A percentile compares a stretch with the other conserved stretches of the same genome.
Evolutionary conservation across 2,113 vertebrate genomes (phyloP).

Genomic region (Sturnira hondurensis): DNA sequence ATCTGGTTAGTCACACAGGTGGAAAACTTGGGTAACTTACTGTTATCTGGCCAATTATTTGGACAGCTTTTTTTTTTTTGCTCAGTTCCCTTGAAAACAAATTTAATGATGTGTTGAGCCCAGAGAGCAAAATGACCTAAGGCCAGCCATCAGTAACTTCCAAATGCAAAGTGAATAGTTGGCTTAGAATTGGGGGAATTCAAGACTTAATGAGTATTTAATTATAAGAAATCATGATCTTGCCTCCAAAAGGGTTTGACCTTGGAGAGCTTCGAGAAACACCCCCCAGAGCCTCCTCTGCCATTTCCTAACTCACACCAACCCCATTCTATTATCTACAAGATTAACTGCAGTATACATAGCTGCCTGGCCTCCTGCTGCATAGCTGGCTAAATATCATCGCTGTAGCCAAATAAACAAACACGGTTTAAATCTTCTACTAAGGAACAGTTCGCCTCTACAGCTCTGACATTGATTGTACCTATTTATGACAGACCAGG

Average conservation of each 20-base stretch:
- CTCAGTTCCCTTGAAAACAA: background rate
- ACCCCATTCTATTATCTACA: background rate
- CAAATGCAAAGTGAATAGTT: background rate
- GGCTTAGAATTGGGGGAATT: background rate
- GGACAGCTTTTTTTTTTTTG: background rate
- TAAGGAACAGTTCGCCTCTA: background rate
- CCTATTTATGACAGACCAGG: slow-evolving; percentile 81
- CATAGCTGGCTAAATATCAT: background rate
- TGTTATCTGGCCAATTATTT: background rate
- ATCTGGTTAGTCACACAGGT: background rate
- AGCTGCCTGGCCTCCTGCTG: background rate
- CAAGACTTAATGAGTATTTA: background rate
- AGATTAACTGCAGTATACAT: background rate
- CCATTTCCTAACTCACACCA: background rate
- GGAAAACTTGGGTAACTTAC: background rate
- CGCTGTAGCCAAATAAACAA: background rate
- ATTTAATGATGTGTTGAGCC: background rate
- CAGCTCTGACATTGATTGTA: slow-evolving; percentile 79
- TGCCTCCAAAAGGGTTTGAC: background rate
- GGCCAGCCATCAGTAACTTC: background rate
- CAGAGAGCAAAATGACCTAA: background rate
- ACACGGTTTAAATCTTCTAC: background rate
- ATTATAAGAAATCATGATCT: background rate
- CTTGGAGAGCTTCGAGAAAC: background rate
- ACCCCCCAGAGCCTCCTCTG: background rate